Evolutionary conservation across 2,888 invertebrate genomes (phyloP).

Genomic region (Mimumesa dahlbomi): DNA sequence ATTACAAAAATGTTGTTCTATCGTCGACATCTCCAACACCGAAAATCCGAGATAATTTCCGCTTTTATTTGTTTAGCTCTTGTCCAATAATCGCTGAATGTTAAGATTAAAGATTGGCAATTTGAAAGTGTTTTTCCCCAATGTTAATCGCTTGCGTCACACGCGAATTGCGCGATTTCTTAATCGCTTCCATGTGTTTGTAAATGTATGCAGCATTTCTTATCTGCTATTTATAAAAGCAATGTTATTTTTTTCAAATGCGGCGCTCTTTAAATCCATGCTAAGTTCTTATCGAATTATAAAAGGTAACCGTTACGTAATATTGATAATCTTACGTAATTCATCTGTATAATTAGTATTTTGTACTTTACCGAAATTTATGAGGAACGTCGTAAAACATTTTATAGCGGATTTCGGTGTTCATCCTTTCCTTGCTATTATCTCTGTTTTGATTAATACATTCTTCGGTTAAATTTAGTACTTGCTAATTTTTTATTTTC

Average conservation of each 20-base stretch:
- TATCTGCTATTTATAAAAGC: not conserved
- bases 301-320: not conserved
- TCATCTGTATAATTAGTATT: too few species aligned
- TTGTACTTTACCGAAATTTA: too few species aligned
- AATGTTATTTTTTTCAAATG: not conserved
- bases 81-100: not conserved
- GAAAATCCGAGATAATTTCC: not conserved
- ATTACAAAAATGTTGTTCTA: not conserved
- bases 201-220: not conserved
- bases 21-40: conserved; percentile 36
- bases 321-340: too few species aligned
- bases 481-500: too few species aligned
- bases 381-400: too few species aligned
- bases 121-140: not conserved
- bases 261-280: too few species aligned
- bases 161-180: not conserved
- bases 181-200: not conserved
- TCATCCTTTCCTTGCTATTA: too few species aligned
- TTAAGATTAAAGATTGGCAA: too few species aligned
- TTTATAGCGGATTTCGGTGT: too few species aligned
- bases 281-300: not conserved
- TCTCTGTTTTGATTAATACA: too few species aligned
- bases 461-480: too few species aligned
- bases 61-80: not conserved
- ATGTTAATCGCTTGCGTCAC: not conserved